Evolutionary conservation across 2,888 invertebrate species (phyloP).

Genomic region (Tenthredo distinguenda): DNA sequence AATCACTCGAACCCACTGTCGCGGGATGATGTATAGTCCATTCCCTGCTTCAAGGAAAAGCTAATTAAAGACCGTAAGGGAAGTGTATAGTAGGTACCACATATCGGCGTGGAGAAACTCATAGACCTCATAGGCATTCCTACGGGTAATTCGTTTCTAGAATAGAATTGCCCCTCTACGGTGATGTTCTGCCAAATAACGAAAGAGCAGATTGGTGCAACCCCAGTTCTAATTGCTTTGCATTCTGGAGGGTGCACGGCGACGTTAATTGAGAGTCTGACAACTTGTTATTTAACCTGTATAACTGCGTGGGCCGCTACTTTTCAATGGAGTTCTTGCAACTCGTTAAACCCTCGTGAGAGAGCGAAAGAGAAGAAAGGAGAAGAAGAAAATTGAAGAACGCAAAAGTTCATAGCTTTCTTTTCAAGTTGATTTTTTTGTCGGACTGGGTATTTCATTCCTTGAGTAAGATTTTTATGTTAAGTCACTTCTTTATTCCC

Average conservation of each 20-base stretch:
- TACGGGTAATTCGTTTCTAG: constrained; percentile 37
- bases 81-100: constrained; percentile 56
- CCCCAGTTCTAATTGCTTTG: constrained; percentile 60
- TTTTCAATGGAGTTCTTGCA: constrained; percentile 19
- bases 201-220: constrained; percentile 53
- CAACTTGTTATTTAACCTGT: constrained; percentile 39
- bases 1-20: constrained; percentile 1
- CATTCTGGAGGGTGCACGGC: constrained; percentile 55
- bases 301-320: constrained; percentile 33
- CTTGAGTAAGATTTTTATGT: not conserved
- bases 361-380: not conserved
- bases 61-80: constrained; percentile 68
- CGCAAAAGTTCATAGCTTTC: constrained; percentile 18
- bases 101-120: not conserved
- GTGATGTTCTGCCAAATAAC: constrained; percentile 47
- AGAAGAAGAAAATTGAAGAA: constrained; percentile 20
- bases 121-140: constrained; percentile 28
- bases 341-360: not conserved
- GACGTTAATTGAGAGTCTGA: constrained; percentile 48
- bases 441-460: constrained; percentile 1
- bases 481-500: not conserved
- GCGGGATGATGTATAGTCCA: constrained; percentile 41
- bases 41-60: constrained; percentile 64
- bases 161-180: constrained; percentile 46
- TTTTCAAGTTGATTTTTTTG: not conserved